A percentile compares a stretch with the other conserved stretches of the same genome.
These are phyloP conservation scores for Diploscapter pachys DNA, from an alignment of 1,140 invertebrate species.

Conservation along the genomic window DNA sequence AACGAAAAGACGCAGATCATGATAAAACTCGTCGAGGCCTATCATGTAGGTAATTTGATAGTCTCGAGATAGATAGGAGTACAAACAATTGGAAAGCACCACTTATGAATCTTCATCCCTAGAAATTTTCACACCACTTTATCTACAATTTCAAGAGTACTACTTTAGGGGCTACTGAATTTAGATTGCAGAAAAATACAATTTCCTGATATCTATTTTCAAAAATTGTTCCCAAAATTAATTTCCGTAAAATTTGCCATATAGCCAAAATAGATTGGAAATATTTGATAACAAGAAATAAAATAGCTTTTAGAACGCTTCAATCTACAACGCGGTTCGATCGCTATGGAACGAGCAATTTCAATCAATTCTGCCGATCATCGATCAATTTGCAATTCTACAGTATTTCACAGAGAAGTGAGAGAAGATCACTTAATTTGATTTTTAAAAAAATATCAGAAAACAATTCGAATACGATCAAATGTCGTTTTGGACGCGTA, in stretches of 20 bases:
- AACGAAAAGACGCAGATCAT: constrained; percentile 1
- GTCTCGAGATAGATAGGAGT: too few species aligned
- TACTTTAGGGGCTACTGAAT: too few species aligned
- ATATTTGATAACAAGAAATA: not conserved
- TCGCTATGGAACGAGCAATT: constrained; percentile 24
- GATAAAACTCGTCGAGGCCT: constrained; percentile 16
- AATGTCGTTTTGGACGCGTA: constrained; percentile 23
- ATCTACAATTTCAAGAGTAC: too few species aligned
- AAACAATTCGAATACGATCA: not conserved
- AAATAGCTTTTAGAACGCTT: constrained; percentile 31
- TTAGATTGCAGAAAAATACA: too few species aligned
- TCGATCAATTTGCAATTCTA: constrained; percentile 37
- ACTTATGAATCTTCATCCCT: too few species aligned
- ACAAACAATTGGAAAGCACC: too few species aligned
- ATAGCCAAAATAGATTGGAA: too few species aligned
- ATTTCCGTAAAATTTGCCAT: too few species aligned
- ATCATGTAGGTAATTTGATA: constrained; percentile 11
- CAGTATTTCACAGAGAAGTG: constrained; percentile 31
- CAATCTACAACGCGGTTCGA: constrained; percentile 28
- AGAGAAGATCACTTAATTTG: not conserved
- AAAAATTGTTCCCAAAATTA: too few species aligned
- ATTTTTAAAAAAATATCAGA: constrained; percentile 2
- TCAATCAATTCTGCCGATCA: constrained; percentile 20
- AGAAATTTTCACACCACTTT: too few species aligned
- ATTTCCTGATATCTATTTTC: too few species aligned